Base-by-base conservation (phyloP, 23 tunicate genomes). In the Clavelina lepadiformis region DNA sequence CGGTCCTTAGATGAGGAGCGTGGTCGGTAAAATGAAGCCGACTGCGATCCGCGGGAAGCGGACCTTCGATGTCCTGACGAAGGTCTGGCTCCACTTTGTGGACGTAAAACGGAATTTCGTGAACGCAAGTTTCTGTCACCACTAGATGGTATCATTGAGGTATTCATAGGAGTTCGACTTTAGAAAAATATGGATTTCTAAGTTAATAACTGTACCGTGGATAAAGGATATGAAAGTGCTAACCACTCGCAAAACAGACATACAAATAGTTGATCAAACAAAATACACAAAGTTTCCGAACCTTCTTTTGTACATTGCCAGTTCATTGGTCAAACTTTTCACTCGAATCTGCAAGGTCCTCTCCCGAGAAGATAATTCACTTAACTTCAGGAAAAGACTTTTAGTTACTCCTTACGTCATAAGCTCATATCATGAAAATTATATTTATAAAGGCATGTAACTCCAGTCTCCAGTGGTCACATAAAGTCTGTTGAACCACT, bases 311-410 rank as follows among this genome's bases (percentile, higher is more conserved):
- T 87, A 87, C 47, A 80, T 72, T 1, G 86, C 87, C 45, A 87
- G 73, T 33, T 87, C 96, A 68, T 87, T 87, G 3, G 96, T 87
- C 26, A 87, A 54, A 63, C 96, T 87, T 61, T 87, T 87, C 3
- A 87, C 96, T 19, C 96, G 70, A 46, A 87, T 74, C 54, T 87
- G 86, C 26, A 87, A 51, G 2, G 87, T 87, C 41, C 96, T 65
- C 51, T 87, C 96, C 31, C 73, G 53, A 0, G 96, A 82, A 15
- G 78, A 67, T 31, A 87, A 23, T 3, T 87, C 96, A 27, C 72
- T 61, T 21, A 87, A 36, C 86, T 87, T 64, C 2, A 52, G n/a
- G n/a, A n/a, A n/a, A n/a, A n/a, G n/a, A n/a, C n/a, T n/a, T n/a
- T n/a, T n/a, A n/a, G n/a, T n/a, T n/a, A n/a, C n/a, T n/a, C n/a